Base-by-base conservation (phyloP, 2,888 invertebrate species). In the Chymomyza caudatula region DNA sequence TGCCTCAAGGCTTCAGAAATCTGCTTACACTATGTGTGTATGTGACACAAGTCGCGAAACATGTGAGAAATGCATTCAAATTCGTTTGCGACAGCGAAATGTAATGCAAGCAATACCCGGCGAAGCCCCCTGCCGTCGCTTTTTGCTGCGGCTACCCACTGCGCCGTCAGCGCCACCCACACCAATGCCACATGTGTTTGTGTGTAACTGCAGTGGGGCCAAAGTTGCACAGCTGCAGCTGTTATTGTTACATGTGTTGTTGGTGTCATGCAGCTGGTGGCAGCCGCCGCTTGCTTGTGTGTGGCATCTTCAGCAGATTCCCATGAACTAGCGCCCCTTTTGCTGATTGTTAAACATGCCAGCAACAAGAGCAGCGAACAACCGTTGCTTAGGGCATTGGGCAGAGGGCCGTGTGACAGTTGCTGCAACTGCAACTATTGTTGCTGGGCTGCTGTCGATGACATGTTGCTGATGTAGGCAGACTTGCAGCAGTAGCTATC, bases 1-100 rank as follows among this genome's bases (percentile, higher is more conserved):
- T 47, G 15, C 19, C 19, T 17, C 47, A 17, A 19, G 19, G 11
- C 29, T 37, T 8, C 29, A 8, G 11, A 11, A 37, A 37, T 11
- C 11, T 37, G 29, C 11, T 37, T 47, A 13, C 47, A 15, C 2
- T 47, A 6, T 8, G 17, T 19, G 19, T 47, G 47, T 8, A 3
- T 47, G 29, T 37, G 3, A 6, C 17, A 3, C 15, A 47, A 47
- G 47, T n/a, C 15, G 1, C 29, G 17, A 19, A 47, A 47, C 19
- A 75, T 79, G 79, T 84, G 81, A 80, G 85, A 85, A 84, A 86
- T 84, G 75, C 69, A 77, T 86, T 77, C 69, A 81, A 84, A 84
- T 63, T 73, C 71, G 65, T 23, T 85, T 80, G 78, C 86, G 86
- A 85, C 86, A 83, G 81, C 81, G 60, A 80, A 78, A 71, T 77